These are phyloP conservation scores for Aplidium turbinatum DNA, from an alignment of 23 tunicate species.

Conservation along the genomic window DNA sequence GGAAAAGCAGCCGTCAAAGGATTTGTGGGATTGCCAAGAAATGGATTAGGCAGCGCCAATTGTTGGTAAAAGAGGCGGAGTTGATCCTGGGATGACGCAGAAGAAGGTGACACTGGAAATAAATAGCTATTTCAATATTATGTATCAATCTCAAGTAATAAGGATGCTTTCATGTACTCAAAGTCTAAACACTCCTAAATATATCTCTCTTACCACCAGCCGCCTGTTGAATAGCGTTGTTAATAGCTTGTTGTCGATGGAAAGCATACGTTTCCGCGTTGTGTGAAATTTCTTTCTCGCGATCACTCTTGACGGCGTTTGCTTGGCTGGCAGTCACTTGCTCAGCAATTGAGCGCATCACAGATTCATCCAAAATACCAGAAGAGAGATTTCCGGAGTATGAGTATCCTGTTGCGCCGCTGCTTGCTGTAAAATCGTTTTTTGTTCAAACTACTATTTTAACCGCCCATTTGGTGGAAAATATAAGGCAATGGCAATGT, in stretches of 20 bases:
- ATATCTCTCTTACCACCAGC: constrained; percentile 60
- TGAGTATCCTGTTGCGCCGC: constrained; percentile 44
- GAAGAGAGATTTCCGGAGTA: constrained; percentile 48
- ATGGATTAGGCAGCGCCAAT: constrained; percentile 64
- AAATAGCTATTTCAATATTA: neutral
- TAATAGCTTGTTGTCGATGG: constrained; percentile 59
- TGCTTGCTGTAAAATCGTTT: too few relatives aligned
- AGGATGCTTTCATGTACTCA: neutral
- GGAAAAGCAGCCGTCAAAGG: neutral
- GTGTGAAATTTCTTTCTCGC: constrained; percentile 5
- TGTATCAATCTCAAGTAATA: neutral
- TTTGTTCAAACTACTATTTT: too few relatives aligned
- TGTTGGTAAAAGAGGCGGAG: constrained; percentile 86
- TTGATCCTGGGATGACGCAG: constrained; percentile 53
- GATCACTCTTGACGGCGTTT: constrained; percentile 6
- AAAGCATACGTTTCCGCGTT: constrained; percentile 36
- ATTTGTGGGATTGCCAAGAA: constrained; percentile 39
- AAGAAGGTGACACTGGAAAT: neutral
- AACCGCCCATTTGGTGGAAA: too few relatives aligned
- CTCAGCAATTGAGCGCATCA: constrained; percentile 61
- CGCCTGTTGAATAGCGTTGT: constrained; percentile 70
- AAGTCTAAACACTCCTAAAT: neutral
- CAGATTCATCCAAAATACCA: constrained; percentile 46
- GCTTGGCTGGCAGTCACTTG: constrained; percentile 28
- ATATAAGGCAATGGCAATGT: neutral